Conservation (phyloP, 2,113 vertebrate species). For the Siniperca knerii region DNA sequence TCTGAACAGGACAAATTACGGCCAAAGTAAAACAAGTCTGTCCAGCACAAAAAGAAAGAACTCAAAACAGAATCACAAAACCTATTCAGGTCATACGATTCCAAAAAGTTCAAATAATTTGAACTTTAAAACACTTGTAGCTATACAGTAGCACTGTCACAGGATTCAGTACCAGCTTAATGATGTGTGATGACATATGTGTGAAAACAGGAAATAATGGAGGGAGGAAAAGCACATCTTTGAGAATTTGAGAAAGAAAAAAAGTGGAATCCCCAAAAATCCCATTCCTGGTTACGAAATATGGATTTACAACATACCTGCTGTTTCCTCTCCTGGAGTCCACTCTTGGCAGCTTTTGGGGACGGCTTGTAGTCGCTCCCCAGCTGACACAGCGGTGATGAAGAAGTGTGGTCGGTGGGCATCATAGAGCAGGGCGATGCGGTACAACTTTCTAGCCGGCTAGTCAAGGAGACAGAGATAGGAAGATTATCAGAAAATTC, state of each 20-base stretch:
- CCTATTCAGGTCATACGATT: background rate
- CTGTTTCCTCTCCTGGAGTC: conserved; percentile 86
- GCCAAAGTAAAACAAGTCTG: background rate
- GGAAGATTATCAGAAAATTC: background rate
- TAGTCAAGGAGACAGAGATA: conserved; percentile 63
- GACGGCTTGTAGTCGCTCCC: conserved; percentile 91
- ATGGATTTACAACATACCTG: conserved; percentile 56
- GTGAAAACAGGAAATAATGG: background rate
- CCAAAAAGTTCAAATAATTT: background rate
- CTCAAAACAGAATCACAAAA: background rate
- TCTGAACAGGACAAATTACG: background rate
- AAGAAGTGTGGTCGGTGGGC: conserved; percentile 98
- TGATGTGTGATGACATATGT: background rate
- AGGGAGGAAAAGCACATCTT: background rate
- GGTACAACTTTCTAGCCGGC: conserved; percentile 94
- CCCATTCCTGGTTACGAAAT: background rate
- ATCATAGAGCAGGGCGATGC: conserved; percentile 96
- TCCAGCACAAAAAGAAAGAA: background rate
- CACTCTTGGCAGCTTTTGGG: conserved; percentile 95
- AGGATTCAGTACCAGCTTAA: background rate
- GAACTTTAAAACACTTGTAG: background rate
- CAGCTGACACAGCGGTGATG: conserved; percentile 93
- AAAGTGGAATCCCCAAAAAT: background rate
- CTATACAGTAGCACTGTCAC: too few species aligned
- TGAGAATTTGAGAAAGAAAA: background rate